phyloP scores from a whole-genome alignment of 2,888 invertebrate genomes.

The Apamea crenata region DNA sequence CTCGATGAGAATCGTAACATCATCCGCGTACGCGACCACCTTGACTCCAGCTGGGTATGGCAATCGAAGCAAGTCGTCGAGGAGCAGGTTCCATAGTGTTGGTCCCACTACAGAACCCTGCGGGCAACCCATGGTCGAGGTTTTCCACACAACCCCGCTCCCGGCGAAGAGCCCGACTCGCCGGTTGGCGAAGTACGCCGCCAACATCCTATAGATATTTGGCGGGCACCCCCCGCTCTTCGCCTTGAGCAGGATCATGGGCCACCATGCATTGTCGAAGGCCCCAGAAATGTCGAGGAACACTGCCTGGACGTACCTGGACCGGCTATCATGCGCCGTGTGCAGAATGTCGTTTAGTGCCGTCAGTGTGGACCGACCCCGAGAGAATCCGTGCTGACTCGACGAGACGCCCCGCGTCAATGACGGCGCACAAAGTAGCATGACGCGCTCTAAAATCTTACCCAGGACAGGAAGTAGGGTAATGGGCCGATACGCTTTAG shows the following conservation, averaged over 20 bases:
- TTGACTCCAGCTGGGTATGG: too few relatives aligned
- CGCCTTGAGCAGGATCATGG: slow-evolving; percentile 68
- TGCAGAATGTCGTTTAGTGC: slow-evolving; percentile 51
- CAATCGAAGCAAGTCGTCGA: too few relatives aligned
- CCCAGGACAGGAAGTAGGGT: slow-evolving; percentile 68
- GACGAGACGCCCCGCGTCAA: slow-evolving; percentile 34
- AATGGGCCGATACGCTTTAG: slow-evolving; percentile 68
- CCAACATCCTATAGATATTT: too few relatives aligned
- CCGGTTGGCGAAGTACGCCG: too few relatives aligned
- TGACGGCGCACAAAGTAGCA: slow-evolving; percentile 55
- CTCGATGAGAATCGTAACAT: too few relatives aligned
- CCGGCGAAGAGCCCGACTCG: too few relatives aligned
- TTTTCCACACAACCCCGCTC: too few relatives aligned
- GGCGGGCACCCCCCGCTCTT: slow-evolving; percentile 62
- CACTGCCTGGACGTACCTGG: slow-evolving; percentile 61
- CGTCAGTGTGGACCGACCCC: slow-evolving; percentile 64
- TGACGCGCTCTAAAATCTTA: slow-evolving; percentile 68
- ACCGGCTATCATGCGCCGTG: not conserved
- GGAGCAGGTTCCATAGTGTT: too few relatives aligned
- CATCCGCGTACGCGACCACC: too few relatives aligned
- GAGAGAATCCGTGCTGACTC: slow-evolving; percentile 70
- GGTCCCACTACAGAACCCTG: too few relatives aligned
- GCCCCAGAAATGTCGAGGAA: slow-evolving; percentile 70
- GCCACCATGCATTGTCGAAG: slow-evolving; percentile 74
- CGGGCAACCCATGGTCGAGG: too few relatives aligned